Evolutionary conservation across 2,888 invertebrate genomes (phyloP).

Genomic region (Willowsia nigromaculata): DNA sequence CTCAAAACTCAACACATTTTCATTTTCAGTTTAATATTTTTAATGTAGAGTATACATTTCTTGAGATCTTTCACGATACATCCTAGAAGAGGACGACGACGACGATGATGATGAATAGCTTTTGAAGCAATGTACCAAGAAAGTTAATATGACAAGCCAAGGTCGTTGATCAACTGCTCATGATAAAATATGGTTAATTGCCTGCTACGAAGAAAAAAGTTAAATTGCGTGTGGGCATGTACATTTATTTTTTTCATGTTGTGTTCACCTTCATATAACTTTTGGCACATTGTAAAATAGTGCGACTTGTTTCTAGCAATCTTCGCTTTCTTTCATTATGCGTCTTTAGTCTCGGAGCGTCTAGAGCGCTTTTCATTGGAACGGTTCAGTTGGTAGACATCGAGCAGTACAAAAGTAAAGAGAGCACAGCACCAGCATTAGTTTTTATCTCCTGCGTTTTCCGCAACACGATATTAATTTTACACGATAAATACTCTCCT

Average conservation of each 20-base stretch:
- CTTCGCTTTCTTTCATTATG: background rate
- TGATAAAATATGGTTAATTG: background rate
- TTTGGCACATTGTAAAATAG: constrained; percentile 13
- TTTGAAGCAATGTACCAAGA: background rate
- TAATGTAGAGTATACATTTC: background rate
- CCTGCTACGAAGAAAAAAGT: background rate
- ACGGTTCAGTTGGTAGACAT: background rate
- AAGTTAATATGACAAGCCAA: constrained; percentile 14
- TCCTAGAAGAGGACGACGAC: background rate
- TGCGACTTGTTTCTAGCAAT: background rate
- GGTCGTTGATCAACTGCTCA: constrained; percentile 47
- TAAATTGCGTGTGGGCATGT: background rate
- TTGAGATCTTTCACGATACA: background rate
- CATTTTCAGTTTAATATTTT: background rate
- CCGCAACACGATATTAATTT: constrained; percentile 1
- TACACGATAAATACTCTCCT: background rate
- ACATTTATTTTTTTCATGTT: background rate
- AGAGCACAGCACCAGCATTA: background rate
- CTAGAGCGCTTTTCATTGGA: background rate
- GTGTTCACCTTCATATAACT: background rate
- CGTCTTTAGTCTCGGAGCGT: background rate
- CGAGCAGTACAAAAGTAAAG: background rate
- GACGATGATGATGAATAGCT: background rate
- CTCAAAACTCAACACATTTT: background rate
- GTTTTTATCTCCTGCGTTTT: background rate